Conservation (phyloP, 53 echinoderm and acorn worm species). For the Holothuria leucospilota region DNA sequence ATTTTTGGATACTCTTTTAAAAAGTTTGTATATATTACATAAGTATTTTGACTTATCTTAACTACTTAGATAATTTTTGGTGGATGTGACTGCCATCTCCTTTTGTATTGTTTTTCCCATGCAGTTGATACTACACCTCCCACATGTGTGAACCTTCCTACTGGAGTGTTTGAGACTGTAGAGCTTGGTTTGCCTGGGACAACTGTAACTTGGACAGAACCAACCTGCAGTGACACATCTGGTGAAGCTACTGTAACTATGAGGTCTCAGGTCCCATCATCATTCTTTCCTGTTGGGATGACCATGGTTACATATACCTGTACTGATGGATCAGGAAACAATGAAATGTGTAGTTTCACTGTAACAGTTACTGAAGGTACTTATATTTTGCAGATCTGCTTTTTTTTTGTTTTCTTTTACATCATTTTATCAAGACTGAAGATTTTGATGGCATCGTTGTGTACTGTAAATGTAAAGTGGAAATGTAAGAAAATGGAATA, state of each 20-base stretch:
- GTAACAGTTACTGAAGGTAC: constrained; percentile 31
- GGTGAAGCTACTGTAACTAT: constrained; percentile 49
- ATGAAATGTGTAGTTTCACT: constrained; percentile 28
- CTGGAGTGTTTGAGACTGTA: constrained; percentile 14
- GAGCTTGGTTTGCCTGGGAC: constrained; percentile 43
- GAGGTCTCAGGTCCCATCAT: constrained; percentile 47
- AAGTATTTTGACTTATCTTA: no score
- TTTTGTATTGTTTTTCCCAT: neutral
- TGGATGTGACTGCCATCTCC: no score
- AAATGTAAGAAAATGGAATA: no score
- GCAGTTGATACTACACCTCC: constrained; percentile 75
- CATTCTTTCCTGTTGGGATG: constrained; percentile 73
- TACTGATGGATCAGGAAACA: constrained; percentile 56
- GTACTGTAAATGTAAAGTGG: no score
- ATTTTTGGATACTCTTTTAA: no score
- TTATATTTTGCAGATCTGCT: no score
- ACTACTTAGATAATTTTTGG: no score
- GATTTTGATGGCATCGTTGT: no score
- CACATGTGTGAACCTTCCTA: constrained; percentile 59
- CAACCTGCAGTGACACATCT: constrained; percentile 50
- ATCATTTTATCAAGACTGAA: no score
- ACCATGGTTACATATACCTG: constrained; percentile 63
- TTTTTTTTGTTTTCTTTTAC: neutral
- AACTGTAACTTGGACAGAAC: constrained; percentile 41
- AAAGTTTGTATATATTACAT: no score